These are phyloP conservation scores for Mus musculus DNA, from an alignment of 2,113 vertebrate genomes.

Conservation along the genomic window GRCm39 chr12:106822501-106823000, in stretches of 20 bases:
- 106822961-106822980: conserved; percentile 70
- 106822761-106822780: conserved; percentile 86
- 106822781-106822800: conserved; percentile 84
- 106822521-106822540: neutral
- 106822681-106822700: conserved; percentile 87
- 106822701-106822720: conserved; percentile 88
- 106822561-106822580: neutral
- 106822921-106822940: conserved; percentile 76
- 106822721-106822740: conserved; percentile 84
- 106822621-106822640: conserved; percentile 86
- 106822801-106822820: conserved; percentile 85
- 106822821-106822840: conserved; percentile 84
- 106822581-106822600: conserved; percentile 82
- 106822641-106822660: conserved; percentile 84
- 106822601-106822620: conserved; percentile 83
- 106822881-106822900: conserved; percentile 84
- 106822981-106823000: too few species aligned
- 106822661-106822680: conserved; percentile 83
- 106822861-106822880: conserved; percentile 83
- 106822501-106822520: neutral
- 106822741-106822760: conserved; percentile 82
- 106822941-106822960: conserved; percentile 24
- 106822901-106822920: conserved; percentile 77
- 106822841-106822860: conserved; percentile 84
- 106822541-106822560: neutral